Base-by-base conservation (phyloP, 2,888 invertebrate genomes). In the Stramonita haemastoma region DNA sequence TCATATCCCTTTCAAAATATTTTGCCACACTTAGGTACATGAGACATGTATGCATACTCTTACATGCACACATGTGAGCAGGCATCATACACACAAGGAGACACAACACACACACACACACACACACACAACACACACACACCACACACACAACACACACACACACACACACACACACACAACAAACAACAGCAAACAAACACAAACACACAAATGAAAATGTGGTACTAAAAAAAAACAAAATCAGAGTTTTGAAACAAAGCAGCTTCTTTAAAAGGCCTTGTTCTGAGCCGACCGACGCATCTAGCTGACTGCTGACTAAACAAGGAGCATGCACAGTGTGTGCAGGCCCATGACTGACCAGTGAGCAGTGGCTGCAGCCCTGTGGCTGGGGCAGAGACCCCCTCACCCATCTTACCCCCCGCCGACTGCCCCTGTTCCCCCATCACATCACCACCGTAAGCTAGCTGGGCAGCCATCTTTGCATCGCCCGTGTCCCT, bases 361-460 rank as follows among this genome's bases (percentile, higher is more conserved):
- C 94, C 94, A 90, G 93, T 92, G 26, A 93, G 91, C 29, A 94
- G 90, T 73, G 93, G 91, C 87, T 94, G 94, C 29, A 93, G 91
- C 34, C 92, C 92, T 15, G 88, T 81, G 73, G 83, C 32, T 17
- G 81, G 83, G 29, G 83, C 13, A 6, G 70, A n/a, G 4, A 11
- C 73, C 70, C 56, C 73, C n/a, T 87, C 73, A 46, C 73, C 22
- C 29, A 73, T 29, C 87, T 87, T 87, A 87, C 87, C 87, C 70
- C 87, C 87, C 46, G 17, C 66, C 26, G 66, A 22, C n/a, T 70
- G 70, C 2, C 36, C 73, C 17, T 13, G 46, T 22, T 86, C 86
- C 86, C 60, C 66, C 87, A 87, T 73, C 6, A 26, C n/a, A 15
- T 66, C 32, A 17, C 73, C 46, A 73, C 57, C 83, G 87, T 32